Evolutionary conservation across 2,113 vertebrate species (phyloP).

Genomic region (Chelonoidis abingdonii): DNA sequence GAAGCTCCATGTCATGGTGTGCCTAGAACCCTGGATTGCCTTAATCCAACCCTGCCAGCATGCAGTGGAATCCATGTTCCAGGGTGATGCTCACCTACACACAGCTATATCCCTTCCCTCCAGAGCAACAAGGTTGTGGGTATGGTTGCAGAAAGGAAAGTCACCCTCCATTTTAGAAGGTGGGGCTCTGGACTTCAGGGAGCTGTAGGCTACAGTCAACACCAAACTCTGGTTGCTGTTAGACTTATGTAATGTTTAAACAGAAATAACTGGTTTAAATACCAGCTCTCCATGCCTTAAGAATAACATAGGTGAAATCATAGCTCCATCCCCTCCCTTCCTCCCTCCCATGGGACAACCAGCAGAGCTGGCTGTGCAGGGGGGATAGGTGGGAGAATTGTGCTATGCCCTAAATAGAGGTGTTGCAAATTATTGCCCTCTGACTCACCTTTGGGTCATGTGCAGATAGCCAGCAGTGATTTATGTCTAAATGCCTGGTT

Average conservation of each 20-base stretch:
- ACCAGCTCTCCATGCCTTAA: background rate
- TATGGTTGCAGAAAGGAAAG: background rate
- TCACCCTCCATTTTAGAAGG: background rate
- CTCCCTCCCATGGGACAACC: background rate
- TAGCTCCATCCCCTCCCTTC: background rate
- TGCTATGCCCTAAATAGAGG: background rate
- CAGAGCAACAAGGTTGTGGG: background rate
- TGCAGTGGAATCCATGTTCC: background rate
- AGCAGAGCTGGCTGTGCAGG: background rate
- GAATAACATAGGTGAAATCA: background rate
- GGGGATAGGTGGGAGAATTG: background rate
- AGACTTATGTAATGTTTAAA: background rate
- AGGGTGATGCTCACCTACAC: background rate
- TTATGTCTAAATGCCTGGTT: rapidly evolving
- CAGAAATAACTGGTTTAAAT: background rate
- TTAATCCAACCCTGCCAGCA: background rate
- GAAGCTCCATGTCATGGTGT: background rate
- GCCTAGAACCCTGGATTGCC: background rate
- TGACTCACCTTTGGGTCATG: rapidly evolving
- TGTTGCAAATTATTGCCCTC: background rate
- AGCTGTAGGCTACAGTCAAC: background rate
- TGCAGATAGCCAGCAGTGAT: rapidly evolving
- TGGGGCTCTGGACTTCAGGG: background rate
- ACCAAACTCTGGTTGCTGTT: background rate
- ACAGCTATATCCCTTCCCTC: background rate